A percentile compares a stretch with the other conserved stretches of the same genome.
Conservation (phyloP, 2,113 vertebrate species). For the Centropristis striata region DNA sequence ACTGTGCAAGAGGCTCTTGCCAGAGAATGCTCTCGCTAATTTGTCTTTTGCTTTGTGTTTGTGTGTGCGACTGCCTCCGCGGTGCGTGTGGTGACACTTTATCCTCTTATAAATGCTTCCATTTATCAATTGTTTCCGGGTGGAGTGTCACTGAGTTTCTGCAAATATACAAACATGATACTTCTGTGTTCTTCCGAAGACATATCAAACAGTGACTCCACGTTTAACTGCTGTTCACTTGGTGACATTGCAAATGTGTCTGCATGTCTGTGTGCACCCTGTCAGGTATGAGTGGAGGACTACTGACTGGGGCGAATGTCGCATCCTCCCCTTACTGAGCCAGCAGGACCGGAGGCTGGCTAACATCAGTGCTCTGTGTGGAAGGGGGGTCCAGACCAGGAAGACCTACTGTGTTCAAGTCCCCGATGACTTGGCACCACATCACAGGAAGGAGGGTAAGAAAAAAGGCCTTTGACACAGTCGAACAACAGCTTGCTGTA, state of each 20-base stretch:
- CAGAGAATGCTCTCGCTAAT: slow-evolving; percentile 25
- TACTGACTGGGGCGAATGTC: slow-evolving; percentile 93
- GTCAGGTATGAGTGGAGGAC: slow-evolving; percentile 93
- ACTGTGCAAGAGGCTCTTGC: slow-evolving; percentile 17
- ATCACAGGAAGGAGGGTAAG: slow-evolving; percentile 90
- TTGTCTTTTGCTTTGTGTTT: slow-evolving; percentile 40
- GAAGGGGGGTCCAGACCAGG: slow-evolving; percentile 93
- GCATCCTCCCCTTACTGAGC: slow-evolving; percentile 88
- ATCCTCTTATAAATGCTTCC: slow-evolving; percentile 2
- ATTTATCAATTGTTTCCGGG: slow-evolving; percentile 20
- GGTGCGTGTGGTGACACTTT: not conserved
- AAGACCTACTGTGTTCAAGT: slow-evolving; percentile 92
- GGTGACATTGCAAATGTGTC: not conserved
- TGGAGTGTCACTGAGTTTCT: slow-evolving; percentile 9
- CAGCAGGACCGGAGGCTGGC: slow-evolving; percentile 84
- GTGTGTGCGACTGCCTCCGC: not conserved
- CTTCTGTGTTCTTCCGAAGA: not conserved
- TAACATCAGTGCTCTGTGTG: slow-evolving; percentile 86
- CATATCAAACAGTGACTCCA: slow-evolving; percentile 6
- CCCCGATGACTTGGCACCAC: slow-evolving; percentile 62
- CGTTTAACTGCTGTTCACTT: slow-evolving; percentile 14
- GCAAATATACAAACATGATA: slow-evolving; percentile 8
- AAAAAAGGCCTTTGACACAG: slow-evolving; percentile 9
- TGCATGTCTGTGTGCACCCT: slow-evolving; percentile 12
- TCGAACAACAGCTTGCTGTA: slow-evolving; percentile 27